These are phyloP conservation scores for Ursus arctos DNA, from an alignment of 2,113 vertebrate species.

Conservation along the genomic window DNA sequence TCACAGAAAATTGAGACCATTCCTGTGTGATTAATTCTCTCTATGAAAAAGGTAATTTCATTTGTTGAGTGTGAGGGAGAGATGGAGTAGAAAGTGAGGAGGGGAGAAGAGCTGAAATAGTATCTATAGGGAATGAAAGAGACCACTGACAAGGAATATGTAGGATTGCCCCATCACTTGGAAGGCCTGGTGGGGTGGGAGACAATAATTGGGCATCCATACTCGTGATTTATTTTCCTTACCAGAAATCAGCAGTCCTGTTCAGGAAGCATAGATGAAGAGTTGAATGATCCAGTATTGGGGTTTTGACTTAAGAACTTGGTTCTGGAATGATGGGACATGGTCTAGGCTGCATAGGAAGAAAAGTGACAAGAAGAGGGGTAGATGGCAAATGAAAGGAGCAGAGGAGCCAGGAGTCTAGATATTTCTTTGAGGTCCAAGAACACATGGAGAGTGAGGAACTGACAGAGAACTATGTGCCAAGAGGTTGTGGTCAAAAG, in stretches of 20 bases:
- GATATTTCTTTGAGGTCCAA: neutral
- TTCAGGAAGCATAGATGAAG: neutral
- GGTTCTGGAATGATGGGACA: neutral
- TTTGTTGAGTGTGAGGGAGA: neutral
- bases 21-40: neutral
- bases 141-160: neutral
- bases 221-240: neutral
- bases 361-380: neutral
- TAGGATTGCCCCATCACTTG: no score
- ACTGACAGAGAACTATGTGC: neutral
- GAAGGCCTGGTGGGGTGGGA: neutral
- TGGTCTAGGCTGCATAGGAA: neutral
- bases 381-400: neutral
- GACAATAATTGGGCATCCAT: neutral
- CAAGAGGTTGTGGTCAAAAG: neutral
- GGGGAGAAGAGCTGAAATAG: neutral
- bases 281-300: neutral
- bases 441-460: neutral
- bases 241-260: neutral
- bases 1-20: neutral
- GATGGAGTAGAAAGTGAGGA: neutral
- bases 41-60: neutral
- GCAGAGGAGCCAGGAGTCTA: neutral
- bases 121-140: neutral
- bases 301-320: neutral